Conservation (phyloP, 2,797 vertebrate species). For the Molossus alvarezi region DNA sequence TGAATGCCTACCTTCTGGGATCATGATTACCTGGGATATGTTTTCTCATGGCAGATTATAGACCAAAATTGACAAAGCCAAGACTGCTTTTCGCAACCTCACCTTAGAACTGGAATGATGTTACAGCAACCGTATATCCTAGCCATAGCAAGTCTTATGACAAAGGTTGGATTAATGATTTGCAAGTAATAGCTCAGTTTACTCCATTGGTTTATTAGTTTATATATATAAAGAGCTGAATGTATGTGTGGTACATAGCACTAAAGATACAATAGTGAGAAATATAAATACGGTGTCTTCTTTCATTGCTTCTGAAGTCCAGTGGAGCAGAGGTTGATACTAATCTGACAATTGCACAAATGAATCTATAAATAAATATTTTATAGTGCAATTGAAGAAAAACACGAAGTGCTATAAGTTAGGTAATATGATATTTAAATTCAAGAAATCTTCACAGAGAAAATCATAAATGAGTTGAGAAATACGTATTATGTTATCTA, state of each 20-base stretch:
- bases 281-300: not conserved
- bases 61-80: not conserved
- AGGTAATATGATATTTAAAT: not conserved
- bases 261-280: not conserved
- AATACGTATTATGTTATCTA: not conserved
- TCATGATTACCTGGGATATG: accelerated
- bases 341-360: not conserved
- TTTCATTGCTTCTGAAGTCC: not conserved
- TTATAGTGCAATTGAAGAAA: not conserved
- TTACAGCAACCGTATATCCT: not conserved
- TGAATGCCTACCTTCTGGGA: not conserved
- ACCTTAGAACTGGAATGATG: too few species aligned
- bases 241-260: not conserved
- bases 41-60: not conserved
- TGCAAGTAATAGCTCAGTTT: not conserved
- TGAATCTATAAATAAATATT: not conserved
- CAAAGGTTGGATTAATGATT: not conserved
- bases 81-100: not conserved
- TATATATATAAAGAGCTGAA: not conserved
- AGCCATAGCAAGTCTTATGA: not conserved
- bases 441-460: not conserved
- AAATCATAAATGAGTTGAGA: not conserved
- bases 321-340: not conserved
- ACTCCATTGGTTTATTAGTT: not conserved
- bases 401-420: not conserved